Base-by-base conservation (phyloP, 2,113 vertebrate genomes). In the Pseudorhombus dupliciocellatus region DNA sequence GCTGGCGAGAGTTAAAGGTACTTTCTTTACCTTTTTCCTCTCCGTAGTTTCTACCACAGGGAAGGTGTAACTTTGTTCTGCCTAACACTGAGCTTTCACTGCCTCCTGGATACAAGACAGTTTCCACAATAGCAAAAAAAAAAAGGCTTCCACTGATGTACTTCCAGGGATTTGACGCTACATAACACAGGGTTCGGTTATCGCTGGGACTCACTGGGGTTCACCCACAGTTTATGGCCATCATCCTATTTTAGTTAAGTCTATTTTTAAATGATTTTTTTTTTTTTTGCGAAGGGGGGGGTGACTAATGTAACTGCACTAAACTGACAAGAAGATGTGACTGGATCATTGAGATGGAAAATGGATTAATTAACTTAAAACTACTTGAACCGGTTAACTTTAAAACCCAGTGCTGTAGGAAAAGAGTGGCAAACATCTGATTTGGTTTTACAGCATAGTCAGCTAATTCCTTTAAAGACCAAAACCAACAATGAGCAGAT, bases 401-500 rank as follows among this genome's bases (percentile, higher is more conserved):
- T 20, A 28, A 73, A 63, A 14, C 51, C 55, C 6, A 26, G 28
- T 37, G 22, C 58, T 44, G 31, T 55, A 65, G 44, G 21, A 54
- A 70, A 44, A 60, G 53, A 48, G 31, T 10, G 34, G 50, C 48
- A 60, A 46, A 21, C 37, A 26, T 54, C 21, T 28, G 22, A 8
- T 56, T 22, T 56, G 62, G 30, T 18, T 18, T 70, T 40, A 28
- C 4, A 21, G 22, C 8, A 18, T 18, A 56, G 3, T 59, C 7
- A 52, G 21, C 24, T 53, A 71, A 73, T 53, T 40, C 54, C 55
- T 58, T 26, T 15, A 84, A 72, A 69, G 42, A 86, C 67, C 73
- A 67, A 73, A 79, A 62, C 5, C n/a, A 73, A 37, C 22, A 59
- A 63, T 56, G 7, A 64, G 50, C 1, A 21, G 10, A 61, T 4